Evolutionary conservation across 2,113 vertebrate genomes (phyloP), one percentile per base, ranked within the genome.

Genomic region (Sapayoa aenigma): DNA sequence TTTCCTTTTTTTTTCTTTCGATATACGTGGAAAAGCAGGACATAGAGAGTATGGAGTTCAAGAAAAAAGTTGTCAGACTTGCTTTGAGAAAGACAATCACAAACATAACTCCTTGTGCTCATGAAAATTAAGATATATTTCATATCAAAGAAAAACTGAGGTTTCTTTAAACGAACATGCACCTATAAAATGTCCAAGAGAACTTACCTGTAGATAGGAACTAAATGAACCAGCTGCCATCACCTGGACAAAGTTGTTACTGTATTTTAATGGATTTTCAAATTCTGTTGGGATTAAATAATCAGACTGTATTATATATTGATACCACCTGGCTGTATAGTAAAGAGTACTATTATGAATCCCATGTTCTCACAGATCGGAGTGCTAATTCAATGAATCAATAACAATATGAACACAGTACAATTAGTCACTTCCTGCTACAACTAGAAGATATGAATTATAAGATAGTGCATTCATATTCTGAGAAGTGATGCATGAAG

Each of bases 371-470:
- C 53, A 42, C 41, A 71, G 47, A 72, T 50, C 33, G n/a, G 63
- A 88, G 30, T 47, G 47, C 42, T 86, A 83, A 88, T 71, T 94
- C 60, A 90, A 19, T 81, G 55, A 91, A 71, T 89, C 67, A 80
- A 42, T 67, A 87, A 83, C 63, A 90, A 75, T n/a, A 77, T 60
- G 59, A 75, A 53, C 82, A 66, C 14, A 67, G 27, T 52, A 44
- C 39, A 86, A 94, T 87, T 83, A 91, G 93, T 85, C 28, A 80
- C 31, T 87, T 93, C 46, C 78, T 85, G 60, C 25, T 79, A 62
- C 66, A 82, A 65, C 59, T 42, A 77, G 30, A 84, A 94, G 85
- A 91, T 73, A 77, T 39, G 11, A 50, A 53, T 68, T 91, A 63
- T 46, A 78, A 30, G 19, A 31, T 30, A 30, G 27, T 63, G 47